phyloP scores from a whole-genome alignment of 2,113 vertebrate species.

The Pholis gunnellus region DNA sequence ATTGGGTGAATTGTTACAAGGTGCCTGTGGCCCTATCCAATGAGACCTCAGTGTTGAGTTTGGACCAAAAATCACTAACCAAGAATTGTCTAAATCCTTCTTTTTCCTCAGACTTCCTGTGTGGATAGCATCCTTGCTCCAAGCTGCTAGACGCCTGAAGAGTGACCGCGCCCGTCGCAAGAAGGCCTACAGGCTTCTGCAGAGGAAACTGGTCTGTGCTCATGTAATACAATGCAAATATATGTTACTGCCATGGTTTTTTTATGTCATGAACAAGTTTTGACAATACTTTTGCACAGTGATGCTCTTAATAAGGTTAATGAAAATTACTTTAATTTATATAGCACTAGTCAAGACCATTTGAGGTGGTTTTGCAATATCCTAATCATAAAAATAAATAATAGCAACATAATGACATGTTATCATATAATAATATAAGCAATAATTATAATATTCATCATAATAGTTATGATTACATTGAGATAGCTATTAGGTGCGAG shows the following conservation, averaged over 20 bases:
- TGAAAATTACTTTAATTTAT: not conserved
- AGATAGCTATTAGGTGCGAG: too few relatives aligned
- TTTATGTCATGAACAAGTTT: not conserved
- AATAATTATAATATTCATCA: too few relatives aligned
- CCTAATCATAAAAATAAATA: too few relatives aligned
- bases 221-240: not conserved
- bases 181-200: slow-evolving; percentile 78
- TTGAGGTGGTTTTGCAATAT: not conserved
- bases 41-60: too few relatives aligned
- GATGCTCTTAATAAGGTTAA: too few relatives aligned
- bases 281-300: not conserved
- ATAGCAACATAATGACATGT: too few relatives aligned
- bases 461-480: too few relatives aligned
- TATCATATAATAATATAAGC: too few relatives aligned
- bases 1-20: too few relatives aligned
- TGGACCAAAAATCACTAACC: too few relatives aligned
- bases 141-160: slow-evolving; percentile 60
- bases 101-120: slow-evolving; percentile 69
- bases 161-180: slow-evolving; percentile 68
- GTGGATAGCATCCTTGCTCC: slow-evolving; percentile 78
- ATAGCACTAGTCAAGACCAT: not conserved
- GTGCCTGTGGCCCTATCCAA: too few relatives aligned
- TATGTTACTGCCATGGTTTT: not conserved
- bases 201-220: slow-evolving; percentile 75
- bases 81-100: not conserved